These are phyloP conservation scores for Oscheius sp. DNA, from an alignment of 2,888 invertebrate genomes.

Conservation along the genomic window DNA sequence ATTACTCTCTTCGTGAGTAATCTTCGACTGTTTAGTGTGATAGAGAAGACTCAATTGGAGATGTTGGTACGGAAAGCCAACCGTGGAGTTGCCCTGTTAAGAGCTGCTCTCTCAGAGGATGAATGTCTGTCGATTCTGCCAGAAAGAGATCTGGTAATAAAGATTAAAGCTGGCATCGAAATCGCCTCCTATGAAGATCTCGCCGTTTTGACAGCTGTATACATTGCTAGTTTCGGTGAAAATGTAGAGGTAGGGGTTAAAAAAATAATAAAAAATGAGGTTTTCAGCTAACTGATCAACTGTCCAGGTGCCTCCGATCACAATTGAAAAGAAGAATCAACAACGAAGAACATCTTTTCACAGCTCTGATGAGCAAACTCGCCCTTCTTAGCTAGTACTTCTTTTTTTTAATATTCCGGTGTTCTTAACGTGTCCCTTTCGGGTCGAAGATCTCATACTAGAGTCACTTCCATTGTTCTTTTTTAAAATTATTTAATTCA, in stretches of 20 bases:
- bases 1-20: constrained; percentile 8
- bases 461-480: neutral
- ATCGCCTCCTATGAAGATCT: constrained; percentile 24
- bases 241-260: neutral
- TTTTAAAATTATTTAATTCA: neutral
- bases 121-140: neutral
- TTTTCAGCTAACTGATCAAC: constrained; percentile 12
- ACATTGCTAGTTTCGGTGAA: constrained; percentile 13
- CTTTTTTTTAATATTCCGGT: neutral
- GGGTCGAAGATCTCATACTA: neutral
- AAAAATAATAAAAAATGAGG: neutral
- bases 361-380: constrained; percentile 8
- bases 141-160: neutral
- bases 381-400: neutral
- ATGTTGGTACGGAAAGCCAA: constrained; percentile 8
- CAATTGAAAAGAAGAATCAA: constrained; percentile 1
- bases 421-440: neutral
- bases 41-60: neutral
- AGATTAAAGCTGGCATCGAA: constrained; percentile 9
- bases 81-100: constrained; percentile 5
- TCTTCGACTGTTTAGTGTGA: neutral
- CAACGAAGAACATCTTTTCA: constrained; percentile 16
- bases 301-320: constrained; percentile 15
- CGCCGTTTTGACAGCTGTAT: constrained; percentile 27
- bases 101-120: constrained; percentile 9